Evolutionary conservation across 2,113 vertebrate genomes (phyloP).

Genomic region (Cepphus grylle): DNA sequence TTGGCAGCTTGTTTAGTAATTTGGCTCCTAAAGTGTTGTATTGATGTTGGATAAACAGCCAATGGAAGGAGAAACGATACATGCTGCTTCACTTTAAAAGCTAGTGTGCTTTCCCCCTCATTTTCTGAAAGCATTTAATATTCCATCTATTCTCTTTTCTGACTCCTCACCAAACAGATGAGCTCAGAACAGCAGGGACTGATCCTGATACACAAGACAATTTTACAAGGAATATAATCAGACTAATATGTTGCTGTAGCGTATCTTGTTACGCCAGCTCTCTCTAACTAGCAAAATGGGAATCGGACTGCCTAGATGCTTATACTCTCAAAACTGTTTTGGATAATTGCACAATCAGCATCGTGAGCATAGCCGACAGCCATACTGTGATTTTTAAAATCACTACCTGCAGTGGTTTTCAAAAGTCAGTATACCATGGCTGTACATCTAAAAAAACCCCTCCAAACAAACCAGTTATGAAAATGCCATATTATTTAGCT

Average conservation of each 20-base stretch:
- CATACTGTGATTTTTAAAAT: background rate
- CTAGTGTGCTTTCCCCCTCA: background rate
- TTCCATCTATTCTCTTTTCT: slow-evolving; percentile 22
- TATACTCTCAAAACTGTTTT: background rate
- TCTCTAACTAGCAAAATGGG: slow-evolving; percentile 5
- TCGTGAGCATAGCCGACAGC: background rate
- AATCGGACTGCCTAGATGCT: background rate
- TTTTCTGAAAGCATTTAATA: slow-evolving; percentile 32
- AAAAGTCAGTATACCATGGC: background rate
- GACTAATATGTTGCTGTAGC: background rate
- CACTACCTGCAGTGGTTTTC: background rate
- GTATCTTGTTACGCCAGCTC: background rate
- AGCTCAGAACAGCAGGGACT: slow-evolving; percentile 21
- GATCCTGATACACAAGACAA: slow-evolving; percentile 9
- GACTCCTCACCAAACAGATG: background rate
- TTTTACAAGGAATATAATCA: slow-evolving; percentile 8
- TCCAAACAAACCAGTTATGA: background rate
- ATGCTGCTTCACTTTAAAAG: slow-evolving; percentile 65
- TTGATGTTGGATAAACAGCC: slow-evolving; percentile 85
- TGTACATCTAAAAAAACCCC: background rate
- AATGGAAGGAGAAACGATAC: slow-evolving; percentile 74
- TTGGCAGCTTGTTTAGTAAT: slow-evolving; percentile 87
- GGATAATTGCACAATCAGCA: background rate
- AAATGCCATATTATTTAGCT: background rate
- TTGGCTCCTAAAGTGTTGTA: slow-evolving; percentile 85